Evolutionary conservation across 2,113 vertebrate genomes (phyloP).

Genomic region (Oncorhynchus keta): DNA sequence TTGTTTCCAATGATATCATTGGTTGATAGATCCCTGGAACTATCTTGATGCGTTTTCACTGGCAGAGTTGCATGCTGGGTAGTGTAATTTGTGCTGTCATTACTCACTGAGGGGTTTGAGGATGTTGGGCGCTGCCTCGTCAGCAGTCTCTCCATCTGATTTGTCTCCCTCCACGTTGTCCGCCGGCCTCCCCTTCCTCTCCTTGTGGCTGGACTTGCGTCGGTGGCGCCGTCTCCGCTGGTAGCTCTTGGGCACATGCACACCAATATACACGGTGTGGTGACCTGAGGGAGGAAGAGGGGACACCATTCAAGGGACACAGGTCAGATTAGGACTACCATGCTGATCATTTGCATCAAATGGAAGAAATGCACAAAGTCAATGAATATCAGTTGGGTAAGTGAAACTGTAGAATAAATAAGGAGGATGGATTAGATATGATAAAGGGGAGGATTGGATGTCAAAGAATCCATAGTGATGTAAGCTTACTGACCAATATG

Average conservation of each 20-base stretch:
- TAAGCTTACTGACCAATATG: too few species aligned
- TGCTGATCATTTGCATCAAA: constrained; percentile 17
- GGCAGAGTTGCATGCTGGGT: background rate
- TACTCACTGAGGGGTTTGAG: constrained; percentile 95
- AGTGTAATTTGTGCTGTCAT: background rate
- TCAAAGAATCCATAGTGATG: too few species aligned
- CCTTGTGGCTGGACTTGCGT: constrained; percentile 86
- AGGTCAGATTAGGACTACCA: constrained; percentile 28
- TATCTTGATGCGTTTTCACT: too few species aligned
- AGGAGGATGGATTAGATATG: background rate
- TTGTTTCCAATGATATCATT: too few species aligned
- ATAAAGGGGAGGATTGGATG: background rate
- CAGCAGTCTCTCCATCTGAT: constrained; percentile 82
- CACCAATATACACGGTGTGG: constrained; percentile 95
- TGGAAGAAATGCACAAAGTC: background rate
- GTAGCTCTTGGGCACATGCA: constrained; percentile 96
- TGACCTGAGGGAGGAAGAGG: constrained; percentile 78
- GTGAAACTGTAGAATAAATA: background rate
- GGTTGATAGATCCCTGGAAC: too few species aligned
- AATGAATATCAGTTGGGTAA: background rate
- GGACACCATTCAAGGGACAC: constrained; percentile 9
- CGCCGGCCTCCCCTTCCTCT: constrained; percentile 82
- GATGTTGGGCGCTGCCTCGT: constrained; percentile 80
- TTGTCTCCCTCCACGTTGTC: constrained; percentile 84
- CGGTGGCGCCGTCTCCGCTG: constrained; percentile 87